Evolutionary conservation across 1,140 invertebrate species (phyloP).

Genomic region (Dreissena rostriformis): DNA sequence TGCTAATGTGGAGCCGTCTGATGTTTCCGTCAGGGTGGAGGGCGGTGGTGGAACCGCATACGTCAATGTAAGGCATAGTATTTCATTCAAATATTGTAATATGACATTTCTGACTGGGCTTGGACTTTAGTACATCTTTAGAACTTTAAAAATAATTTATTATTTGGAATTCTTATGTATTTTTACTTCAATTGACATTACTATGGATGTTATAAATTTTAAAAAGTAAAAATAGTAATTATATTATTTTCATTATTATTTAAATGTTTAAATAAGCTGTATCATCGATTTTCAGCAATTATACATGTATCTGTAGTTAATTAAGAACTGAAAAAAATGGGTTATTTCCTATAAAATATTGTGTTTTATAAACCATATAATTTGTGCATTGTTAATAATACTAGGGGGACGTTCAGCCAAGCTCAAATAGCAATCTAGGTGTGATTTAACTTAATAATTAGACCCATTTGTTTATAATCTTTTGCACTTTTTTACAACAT

Average conservation of each 20-base stretch:
- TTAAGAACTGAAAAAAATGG: too few relatives aligned
- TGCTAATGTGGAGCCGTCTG: neutral
- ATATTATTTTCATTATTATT: neutral
- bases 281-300: too few relatives aligned
- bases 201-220: neutral
- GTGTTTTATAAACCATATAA: too few relatives aligned
- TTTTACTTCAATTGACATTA: neutral
- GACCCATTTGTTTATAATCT: too few relatives aligned
- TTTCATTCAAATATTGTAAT: neutral
- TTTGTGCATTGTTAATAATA: too few relatives aligned
- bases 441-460: too few relatives aligned
- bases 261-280: neutral
- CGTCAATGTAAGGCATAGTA: slow-evolving; percentile 18
- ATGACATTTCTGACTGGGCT: neutral
- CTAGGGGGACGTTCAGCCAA: too few relatives aligned
- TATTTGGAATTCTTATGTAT: neutral
- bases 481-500: neutral
- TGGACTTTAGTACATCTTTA: neutral
- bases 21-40: neutral
- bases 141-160: neutral
- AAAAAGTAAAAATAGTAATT: neutral
- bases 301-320: too few relatives aligned
- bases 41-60: neutral
- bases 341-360: too few relatives aligned
- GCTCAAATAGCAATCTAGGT: too few relatives aligned